Evolutionary conservation across 2,797 vertebrate genomes (phyloP).

Genomic region (Chromobotia macracanthus): DNA sequence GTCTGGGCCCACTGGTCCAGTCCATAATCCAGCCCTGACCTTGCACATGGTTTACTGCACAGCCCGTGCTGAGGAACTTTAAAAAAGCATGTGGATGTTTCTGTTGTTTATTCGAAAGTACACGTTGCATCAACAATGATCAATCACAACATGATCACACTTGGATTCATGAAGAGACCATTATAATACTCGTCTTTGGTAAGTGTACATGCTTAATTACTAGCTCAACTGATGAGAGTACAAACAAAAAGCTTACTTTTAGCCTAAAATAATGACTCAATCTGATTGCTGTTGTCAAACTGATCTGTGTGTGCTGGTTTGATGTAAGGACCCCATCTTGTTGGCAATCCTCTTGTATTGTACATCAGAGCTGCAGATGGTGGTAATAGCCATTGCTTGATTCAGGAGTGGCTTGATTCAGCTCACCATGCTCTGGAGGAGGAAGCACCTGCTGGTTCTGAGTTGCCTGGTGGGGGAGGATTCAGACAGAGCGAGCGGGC

Average conservation of each 20-base stretch:
- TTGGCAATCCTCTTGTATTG: conserved; percentile 26
- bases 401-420: conserved; percentile 3
- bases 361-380: conserved; percentile 44
- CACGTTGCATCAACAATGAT: not conserved
- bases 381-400: conserved; percentile 17
- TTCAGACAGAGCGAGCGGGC: conserved; percentile 35
- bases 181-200: not conserved
- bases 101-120: conserved; percentile 1
- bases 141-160: not conserved
- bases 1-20: not conserved
- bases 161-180: conserved; percentile 1
- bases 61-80: not conserved
- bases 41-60: not conserved
- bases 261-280: not conserved
- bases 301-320: not conserved
- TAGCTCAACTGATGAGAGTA: not conserved
- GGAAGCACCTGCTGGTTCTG: conserved; percentile 55
- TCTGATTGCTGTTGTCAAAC: not conserved
- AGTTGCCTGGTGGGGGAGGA: conserved; percentile 26
- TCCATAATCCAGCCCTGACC: not conserved
- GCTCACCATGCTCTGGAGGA: conserved; percentile 32
- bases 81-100: not conserved
- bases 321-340: conserved; percentile 14
- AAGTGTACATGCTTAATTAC: not conserved
- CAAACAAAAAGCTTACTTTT: not conserved